Base-by-base conservation (phyloP, 1,140 invertebrate genomes). In the Heliconius melpomene region DNA sequence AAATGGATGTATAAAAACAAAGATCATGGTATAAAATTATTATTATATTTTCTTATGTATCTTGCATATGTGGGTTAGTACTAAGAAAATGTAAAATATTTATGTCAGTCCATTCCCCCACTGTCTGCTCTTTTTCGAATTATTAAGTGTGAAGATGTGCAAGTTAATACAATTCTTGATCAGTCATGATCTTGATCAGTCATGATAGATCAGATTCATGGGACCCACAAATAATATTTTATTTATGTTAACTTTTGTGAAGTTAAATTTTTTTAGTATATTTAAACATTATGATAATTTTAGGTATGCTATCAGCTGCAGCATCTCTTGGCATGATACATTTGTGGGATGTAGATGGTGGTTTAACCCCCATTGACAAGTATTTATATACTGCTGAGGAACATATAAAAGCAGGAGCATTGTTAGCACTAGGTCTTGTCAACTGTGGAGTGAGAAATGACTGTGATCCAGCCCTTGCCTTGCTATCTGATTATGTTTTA, bases 1-100 rank as follows among this genome's bases (percentile, higher is more conserved):
- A 99, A 99, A 89, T 99, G 99, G 99, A 96, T 99, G 85, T 99
- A 99, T 89, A 99, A 99, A 90, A 99, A 99, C 93, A 99, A 99
- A 95, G 99, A 99, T 92, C 98, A 99, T 94, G 99, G 94, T 95
- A 85, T 83, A 74, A 26, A 74, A 20, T 52, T 52, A 2, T 20
- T 52, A 20, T 52, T 52, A 52, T 52, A 52, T 52, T 20, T 40
- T 40, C 11, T 13, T 40, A 40, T 40, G 3, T 40, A 40, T 40
- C 9, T 40, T 13, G 13, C 40, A 46, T 16, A 13, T 40, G 11
- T 40, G 11, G 38, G 40, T 13, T 40, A 40, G 40, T 46, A 13
- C 40, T 13, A 46, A 46, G 13, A 46, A 46, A 46, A 46, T 16
- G 40, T 46, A 0, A 16, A 1, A 2, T 46, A 46, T 46, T 46